phyloP scores from a whole-genome alignment of 37 sponge, comb jelly and placozoan species.

The Aplysina aerophoba region DNA sequence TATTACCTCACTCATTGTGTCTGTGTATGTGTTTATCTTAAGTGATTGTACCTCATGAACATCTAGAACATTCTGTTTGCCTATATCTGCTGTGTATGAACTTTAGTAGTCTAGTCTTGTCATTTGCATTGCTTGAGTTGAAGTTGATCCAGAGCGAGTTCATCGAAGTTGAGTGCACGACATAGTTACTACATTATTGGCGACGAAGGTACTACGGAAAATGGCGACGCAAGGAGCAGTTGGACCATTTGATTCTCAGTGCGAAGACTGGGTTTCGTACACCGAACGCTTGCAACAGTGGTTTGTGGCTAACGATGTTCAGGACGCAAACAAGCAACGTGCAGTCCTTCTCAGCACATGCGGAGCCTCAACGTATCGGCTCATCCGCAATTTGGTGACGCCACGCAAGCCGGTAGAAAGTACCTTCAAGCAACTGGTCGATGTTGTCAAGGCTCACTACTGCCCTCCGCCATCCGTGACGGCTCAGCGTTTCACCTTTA shows the following conservation, averaged over 20 bases:
- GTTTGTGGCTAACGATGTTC: background rate
- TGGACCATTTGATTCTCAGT: background rate
- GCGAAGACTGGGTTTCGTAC: background rate
- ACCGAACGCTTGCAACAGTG: slow-evolving; percentile 3
- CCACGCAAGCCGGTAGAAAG: background rate
- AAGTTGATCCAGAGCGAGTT: too few species aligned
- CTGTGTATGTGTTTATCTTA: too few species aligned
- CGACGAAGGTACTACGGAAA: background rate
- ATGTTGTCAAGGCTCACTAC: background rate
- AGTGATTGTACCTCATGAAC: too few species aligned
- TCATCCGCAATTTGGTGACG: background rate
- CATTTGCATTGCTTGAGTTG: too few species aligned
- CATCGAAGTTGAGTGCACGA: too few species aligned
- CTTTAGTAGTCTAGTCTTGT: too few species aligned
- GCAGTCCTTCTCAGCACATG: background rate
- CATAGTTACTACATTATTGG: too few species aligned
- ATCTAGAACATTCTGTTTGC: too few species aligned
- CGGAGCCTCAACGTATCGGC: background rate
- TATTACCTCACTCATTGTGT: too few species aligned
- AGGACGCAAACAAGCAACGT: background rate
- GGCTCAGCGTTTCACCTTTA: background rate
- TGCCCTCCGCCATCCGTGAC: background rate
- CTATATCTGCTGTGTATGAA: too few species aligned
- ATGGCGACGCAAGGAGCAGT: background rate
- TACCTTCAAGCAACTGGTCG: background rate